phyloP scores from a whole-genome alignment of 2,797 vertebrate genomes.

The Cuniculus paca region DNA sequence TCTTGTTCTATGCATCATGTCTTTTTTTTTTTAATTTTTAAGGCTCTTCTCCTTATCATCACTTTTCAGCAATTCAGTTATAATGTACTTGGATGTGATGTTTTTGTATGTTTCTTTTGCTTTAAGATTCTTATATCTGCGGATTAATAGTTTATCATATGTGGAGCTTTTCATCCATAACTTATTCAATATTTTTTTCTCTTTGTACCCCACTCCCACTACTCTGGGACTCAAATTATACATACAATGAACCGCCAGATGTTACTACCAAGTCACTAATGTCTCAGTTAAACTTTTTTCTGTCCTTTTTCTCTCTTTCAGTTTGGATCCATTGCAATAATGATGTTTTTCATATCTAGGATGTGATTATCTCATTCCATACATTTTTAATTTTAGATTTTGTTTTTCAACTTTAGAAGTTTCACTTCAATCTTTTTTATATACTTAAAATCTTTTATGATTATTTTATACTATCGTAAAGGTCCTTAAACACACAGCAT shows the following conservation, averaged over 20 bases:
- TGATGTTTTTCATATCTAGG: background rate
- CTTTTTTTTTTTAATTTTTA: constrained; percentile 15
- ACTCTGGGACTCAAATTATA: background rate
- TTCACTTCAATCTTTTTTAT: background rate
- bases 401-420: constrained; percentile 10
- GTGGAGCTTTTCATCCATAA: background rate
- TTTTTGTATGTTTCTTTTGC: background rate
- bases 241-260: background rate
- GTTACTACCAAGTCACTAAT: background rate
- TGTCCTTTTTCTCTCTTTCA: background rate
- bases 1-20: background rate
- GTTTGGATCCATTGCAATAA: background rate
- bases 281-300: background rate
- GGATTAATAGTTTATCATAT: background rate
- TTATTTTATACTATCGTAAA: constrained; percentile 24
- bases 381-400: constrained; percentile 24
- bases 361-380: background rate
- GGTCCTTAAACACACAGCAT: background rate
- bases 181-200: background rate
- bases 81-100: background rate
- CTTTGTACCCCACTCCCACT: background rate
- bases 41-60: background rate
- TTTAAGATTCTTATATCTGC: background rate
- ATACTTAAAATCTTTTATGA: background rate
- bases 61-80: constrained; percentile 1